phyloP scores from a whole-genome alignment of 2,113 vertebrate species.

The Coptodon rendalli region DNA sequence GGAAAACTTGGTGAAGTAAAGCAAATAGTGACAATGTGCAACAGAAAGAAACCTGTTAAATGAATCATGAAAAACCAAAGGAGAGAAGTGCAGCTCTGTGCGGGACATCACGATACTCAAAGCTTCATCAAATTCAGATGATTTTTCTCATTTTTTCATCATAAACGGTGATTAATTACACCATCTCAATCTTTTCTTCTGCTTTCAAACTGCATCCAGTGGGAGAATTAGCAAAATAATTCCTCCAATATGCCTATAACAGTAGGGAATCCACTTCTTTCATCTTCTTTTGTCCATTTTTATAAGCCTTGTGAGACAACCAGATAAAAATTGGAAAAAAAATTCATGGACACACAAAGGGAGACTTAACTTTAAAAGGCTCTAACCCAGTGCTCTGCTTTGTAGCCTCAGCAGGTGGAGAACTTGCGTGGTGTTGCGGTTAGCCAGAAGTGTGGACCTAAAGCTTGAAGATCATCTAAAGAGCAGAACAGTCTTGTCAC shows the following conservation, averaged over 20 bases:
- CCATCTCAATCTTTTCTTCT: neutral
- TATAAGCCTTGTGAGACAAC: neutral
- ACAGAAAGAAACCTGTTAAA: neutral
- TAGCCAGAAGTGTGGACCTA: rapidly evolving
- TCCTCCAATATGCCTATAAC: rapidly evolving
- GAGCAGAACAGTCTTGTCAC: neutral
- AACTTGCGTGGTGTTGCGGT: neutral
- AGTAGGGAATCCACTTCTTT: neutral
- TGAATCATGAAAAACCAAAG: neutral
- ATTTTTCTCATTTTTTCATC: neutral
- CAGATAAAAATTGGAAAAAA: rapidly evolving
- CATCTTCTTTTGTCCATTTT: neutral
- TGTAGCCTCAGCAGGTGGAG: neutral
- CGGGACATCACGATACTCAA: neutral
- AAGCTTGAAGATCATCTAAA: neutral
- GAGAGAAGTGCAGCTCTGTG: neutral
- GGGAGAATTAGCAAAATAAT: rapidly evolving
- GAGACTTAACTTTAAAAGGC: neutral
- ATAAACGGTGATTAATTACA: neutral
- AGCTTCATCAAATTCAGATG: neutral
- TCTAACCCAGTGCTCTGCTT: neutral
- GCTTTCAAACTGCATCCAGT: neutral
- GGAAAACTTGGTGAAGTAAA: neutral
- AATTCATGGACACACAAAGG: neutral
- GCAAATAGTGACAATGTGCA: neutral